These are phyloP conservation scores for Ochropleura plecta DNA, from an alignment of 2,888 invertebrate genomes.

Conservation along the genomic window DNA sequence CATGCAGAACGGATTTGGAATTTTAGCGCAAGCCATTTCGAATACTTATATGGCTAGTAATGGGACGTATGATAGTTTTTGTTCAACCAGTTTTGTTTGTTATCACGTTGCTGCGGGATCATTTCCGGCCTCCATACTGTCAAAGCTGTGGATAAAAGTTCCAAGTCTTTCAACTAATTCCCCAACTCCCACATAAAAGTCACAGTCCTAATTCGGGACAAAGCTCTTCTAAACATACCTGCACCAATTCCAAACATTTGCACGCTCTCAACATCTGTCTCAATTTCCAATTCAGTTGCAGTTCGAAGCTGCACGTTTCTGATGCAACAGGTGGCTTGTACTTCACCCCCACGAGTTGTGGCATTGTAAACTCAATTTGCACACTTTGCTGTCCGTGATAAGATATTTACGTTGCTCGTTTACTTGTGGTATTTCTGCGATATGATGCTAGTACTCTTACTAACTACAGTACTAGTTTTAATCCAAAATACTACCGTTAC, in stretches of 20 bases:
- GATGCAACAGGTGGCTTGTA: conserved; percentile 9
- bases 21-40: too few relatives aligned
- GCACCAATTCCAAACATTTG: conserved; percentile 6
- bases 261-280: neutral
- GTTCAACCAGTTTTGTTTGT: too few relatives aligned
- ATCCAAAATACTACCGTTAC: too few relatives aligned
- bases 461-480: too few relatives aligned
- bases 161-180: neutral
- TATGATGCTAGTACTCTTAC: neutral
- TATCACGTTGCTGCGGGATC: too few relatives aligned
- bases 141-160: too few relatives aligned
- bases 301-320: neutral
- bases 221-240: neutral
- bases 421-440: neutral
- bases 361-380: neutral
- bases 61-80: too few relatives aligned
- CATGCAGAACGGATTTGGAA: too few relatives aligned
- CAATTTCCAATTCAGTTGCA: conserved; percentile 5
- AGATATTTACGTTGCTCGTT: neutral
- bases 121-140: too few relatives aligned
- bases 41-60: too few relatives aligned
- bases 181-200: neutral
- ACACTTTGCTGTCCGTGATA: neutral
- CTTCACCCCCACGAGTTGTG: neutral
- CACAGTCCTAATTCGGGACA: neutral